These are phyloP conservation scores for Apodemus sylvaticus DNA, from an alignment of 2,113 vertebrate genomes.

Conservation along the genomic window DNA sequence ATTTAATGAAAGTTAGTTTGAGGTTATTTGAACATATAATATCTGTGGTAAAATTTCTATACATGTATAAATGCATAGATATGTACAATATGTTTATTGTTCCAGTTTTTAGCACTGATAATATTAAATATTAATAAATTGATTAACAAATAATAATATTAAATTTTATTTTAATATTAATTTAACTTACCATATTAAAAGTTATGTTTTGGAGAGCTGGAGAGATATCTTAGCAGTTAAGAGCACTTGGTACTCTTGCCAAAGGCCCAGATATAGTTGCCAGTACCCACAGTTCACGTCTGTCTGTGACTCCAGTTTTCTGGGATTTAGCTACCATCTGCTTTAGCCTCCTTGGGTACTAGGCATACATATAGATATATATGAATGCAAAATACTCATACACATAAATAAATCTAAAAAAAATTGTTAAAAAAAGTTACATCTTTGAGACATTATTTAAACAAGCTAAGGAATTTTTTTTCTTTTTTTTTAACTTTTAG, in stretches of 20 bases:
- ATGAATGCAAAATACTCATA: neutral
- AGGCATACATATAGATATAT: neutral
- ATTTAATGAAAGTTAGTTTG: conserved; percentile 39
- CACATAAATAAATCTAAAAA: neutral
- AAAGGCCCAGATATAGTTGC: neutral
- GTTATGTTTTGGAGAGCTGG: neutral
- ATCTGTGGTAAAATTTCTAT: neutral
- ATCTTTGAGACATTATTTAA: conserved; percentile 17
- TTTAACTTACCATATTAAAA: neutral
- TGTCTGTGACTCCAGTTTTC: neutral
- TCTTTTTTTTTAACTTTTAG: neutral
- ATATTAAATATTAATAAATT: no score
- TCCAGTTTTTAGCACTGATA: conserved; percentile 3
- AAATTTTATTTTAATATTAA: conserved; percentile 31
- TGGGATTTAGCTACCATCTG: neutral
- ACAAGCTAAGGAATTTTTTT: neutral
- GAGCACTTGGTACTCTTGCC: neutral
- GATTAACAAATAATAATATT: neutral
- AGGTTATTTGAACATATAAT: conserved; percentile 10
- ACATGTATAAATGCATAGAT: neutral
- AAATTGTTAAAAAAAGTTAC: neutral
- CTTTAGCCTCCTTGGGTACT: neutral
- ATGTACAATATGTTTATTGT: neutral
- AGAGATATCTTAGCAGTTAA: neutral
- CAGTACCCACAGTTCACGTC: neutral